Evolutionary conservation across 30 jellyfish, hydroid and myxozoan genomes (phyloP), one percentile per base, ranked within the genome.

Genomic region (Chironex yamaguchii): DNA sequence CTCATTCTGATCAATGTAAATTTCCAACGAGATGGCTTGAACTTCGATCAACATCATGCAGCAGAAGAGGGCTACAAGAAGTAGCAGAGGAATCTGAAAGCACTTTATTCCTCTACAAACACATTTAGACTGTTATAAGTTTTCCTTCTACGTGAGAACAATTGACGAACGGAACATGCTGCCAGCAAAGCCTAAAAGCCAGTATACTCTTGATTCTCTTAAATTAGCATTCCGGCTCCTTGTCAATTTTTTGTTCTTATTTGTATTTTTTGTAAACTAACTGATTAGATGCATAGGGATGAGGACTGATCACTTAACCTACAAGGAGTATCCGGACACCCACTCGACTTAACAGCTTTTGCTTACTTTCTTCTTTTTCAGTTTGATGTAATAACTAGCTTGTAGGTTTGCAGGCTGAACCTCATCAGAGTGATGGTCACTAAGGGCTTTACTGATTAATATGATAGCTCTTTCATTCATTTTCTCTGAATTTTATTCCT

Each of bases 111-210:
- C 83, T 76, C 30, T 62, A 62, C 90, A 78, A 36, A 80, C 90
- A 62, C 48, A 71, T 22, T 34, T 78, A 58, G 82, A 78, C 90
- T 78, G 90, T 32, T 78, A 79, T 74, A 79, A 79, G 31, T 79
- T 52, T 77, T 77, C 81, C 89, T 77, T 77, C 29, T 77, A 52
- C 49, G 51, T 80, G 34, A 52, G 89, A 79, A 79, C 91, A 62
- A 79, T 79, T 74, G 63, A 26, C 29, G 72, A 79, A 35, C 66
- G 91, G 72, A 79, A 79, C 91, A 79, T 79, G 83, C 91, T 79
- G 65, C 91, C 91, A 62, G 82, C 84, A 42, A 71, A 64, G 52
- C 91, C 66, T 36, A 64, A 79, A 64, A 42, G 84, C 53, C 91
- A 79, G 84, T 34, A 31, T 32, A 79, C 52, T 27, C 77, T 79